Conservation (phyloP, 2,888 invertebrate genomes). For the Himalopsyche japonica region DNA sequence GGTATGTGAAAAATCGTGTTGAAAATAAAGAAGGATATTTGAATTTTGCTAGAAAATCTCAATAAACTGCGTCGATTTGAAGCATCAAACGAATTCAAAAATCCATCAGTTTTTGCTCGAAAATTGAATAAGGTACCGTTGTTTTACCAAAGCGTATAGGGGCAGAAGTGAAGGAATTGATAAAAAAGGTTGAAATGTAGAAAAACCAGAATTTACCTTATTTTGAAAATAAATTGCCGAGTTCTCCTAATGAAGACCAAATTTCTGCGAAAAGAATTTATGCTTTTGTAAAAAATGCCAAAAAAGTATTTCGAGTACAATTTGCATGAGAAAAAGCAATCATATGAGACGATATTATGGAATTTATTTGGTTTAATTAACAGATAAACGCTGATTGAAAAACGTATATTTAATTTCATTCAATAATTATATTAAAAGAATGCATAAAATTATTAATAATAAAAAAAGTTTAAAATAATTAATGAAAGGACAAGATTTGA, state of each 20-base stretch:
- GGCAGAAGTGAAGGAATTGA: background rate
- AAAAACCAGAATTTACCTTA: background rate
- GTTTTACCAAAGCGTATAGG: background rate
- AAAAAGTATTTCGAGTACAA: background rate
- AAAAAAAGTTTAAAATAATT: too few species aligned
- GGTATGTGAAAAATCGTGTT: background rate
- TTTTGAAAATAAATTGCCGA: background rate
- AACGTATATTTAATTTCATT: too few species aligned
- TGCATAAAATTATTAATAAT: too few species aligned
- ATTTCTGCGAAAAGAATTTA: background rate
- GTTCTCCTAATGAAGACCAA: background rate
- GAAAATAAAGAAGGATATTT: background rate
- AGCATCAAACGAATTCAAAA: background rate
- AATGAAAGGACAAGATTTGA: too few species aligned
- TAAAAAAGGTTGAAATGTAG: background rate
- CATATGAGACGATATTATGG: background rate
- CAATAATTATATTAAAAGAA: too few species aligned
- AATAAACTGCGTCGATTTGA: background rate
- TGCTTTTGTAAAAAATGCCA: background rate
- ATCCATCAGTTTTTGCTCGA: background rate
- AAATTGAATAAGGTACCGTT: background rate
- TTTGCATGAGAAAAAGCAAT: background rate
- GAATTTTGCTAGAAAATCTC: background rate
- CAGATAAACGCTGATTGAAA: too few species aligned
- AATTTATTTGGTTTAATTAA: background rate